Evolutionary conservation across 1,140 invertebrate species (phyloP).

Genomic region (Berghia stephanieae): DNA sequence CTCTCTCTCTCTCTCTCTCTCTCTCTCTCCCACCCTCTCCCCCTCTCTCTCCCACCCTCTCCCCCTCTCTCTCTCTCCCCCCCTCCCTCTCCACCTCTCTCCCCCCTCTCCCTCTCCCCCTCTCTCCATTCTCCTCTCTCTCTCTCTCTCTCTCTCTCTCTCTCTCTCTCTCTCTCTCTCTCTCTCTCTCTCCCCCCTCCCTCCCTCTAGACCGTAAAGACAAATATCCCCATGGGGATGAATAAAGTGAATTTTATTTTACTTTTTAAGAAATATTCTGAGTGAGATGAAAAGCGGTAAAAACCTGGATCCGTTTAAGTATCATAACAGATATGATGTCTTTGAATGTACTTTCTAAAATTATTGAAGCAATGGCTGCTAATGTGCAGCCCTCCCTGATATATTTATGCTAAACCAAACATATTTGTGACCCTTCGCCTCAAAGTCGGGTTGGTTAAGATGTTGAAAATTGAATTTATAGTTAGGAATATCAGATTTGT

Average conservation of each 20-base stretch:
- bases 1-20: background rate
- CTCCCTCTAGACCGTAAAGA: conserved; percentile 10
- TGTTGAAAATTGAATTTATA: no score
- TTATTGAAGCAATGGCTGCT: no score
- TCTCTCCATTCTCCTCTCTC: conserved; percentile 18
- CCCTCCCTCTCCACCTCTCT: background rate
- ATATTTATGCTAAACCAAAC: no score
- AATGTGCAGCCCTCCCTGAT: no score
- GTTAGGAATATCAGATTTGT: no score
- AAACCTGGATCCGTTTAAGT: background rate
- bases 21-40: background rate
- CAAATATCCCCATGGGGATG: background rate
- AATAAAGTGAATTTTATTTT: background rate
- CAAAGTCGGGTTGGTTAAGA: no score
- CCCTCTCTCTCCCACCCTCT: background rate
- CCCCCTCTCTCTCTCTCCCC: background rate
- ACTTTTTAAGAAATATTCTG: background rate
- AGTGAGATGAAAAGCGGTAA: background rate
- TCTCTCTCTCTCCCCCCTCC: background rate
- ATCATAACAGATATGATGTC: no score
- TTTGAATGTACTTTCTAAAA: no score
- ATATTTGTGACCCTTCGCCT: no score
- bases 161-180: background rate
- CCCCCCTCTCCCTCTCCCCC: conserved; percentile 16
- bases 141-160: conserved; percentile 20